Conservation (phyloP, 2,797 vertebrate species). For the Sebastes paucispinis region DNA sequence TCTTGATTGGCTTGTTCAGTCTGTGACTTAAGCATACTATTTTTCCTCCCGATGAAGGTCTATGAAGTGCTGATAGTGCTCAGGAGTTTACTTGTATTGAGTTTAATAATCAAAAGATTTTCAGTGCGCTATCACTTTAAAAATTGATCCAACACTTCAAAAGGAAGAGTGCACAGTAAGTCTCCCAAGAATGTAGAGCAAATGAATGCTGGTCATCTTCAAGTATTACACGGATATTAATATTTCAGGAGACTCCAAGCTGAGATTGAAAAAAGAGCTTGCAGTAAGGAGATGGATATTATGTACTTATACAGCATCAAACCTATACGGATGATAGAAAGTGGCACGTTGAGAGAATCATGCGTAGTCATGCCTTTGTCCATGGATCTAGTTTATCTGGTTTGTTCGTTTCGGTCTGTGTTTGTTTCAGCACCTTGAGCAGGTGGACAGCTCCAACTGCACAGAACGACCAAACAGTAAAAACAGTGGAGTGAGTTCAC, state of each 20-base stretch:
- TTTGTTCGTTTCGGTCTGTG: background rate
- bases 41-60: background rate
- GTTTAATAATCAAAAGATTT: background rate
- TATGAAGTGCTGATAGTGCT: background rate
- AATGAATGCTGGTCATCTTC: conserved; percentile 36
- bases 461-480: background rate
- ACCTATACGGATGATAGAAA: background rate
- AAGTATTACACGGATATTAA: conserved; percentile 61
- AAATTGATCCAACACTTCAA: background rate
- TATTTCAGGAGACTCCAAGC: conserved; percentile 68
- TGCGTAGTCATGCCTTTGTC: background rate
- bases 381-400: background rate
- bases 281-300: background rate
- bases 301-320: background rate
- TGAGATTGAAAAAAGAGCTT: conserved; percentile 55
- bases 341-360: background rate
- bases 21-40: background rate
- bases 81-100: background rate
- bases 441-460: conserved; percentile 54
- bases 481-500: background rate
- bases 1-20: background rate
- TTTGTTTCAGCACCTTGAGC: conserved; percentile 35
- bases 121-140: background rate
- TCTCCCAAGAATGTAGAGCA: conserved; percentile 2
- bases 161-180: background rate